Base-by-base conservation (phyloP, 1,140 invertebrate species). In the Caenorhabditis brenneri region DNA sequence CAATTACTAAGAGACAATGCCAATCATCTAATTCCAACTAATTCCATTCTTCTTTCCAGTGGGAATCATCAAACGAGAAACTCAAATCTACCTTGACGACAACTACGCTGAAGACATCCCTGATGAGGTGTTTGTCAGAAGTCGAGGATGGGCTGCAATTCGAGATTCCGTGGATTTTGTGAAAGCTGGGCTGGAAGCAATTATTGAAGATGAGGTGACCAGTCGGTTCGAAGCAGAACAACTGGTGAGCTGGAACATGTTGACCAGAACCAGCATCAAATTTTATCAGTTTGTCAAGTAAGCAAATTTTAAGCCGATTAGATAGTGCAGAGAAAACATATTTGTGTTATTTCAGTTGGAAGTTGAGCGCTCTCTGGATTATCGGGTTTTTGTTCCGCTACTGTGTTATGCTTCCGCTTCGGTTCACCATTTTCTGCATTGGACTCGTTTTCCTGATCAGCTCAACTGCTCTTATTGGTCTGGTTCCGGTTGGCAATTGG, bases 151-250 rank as follows among this genome's bases (percentile, higher is more conserved):
- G 79, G 74, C 80, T 33, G 83, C 88, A 9, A 85, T 86, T 29
- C 36, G 78, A 9, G 79, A 85, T 86, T 79, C 65, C 22, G 42
- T 82, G 19, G 65, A 87, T 27, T 82, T 83, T 48, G 69, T 51
- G 29, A 81, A 88, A 83, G 88, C 89, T 3, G 90, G 90, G 6
- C 83, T 91, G 15, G 90, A 91, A 82, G 88, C 91, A 1, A 91
- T 91, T 24, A 91, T 91, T 53, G 90, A 91, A 49, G 90, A 91
- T 79, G 89, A 91, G 60, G 90, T 91, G 39, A 91, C 90, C 7
- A 86, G 85, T 58, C 88, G 90, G 15, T 91, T 91, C 55, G 80
- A 89, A 82, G 91, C 90, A 10, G 90, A 90, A 51, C 87, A 91
- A 39, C 65, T 91, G 16, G 87, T 87, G 7, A 88, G 87, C 15